These are phyloP conservation scores for Pterocles gutturalis DNA, from an alignment of 2,113 vertebrate genomes.

Conservation along the genomic window DNA sequence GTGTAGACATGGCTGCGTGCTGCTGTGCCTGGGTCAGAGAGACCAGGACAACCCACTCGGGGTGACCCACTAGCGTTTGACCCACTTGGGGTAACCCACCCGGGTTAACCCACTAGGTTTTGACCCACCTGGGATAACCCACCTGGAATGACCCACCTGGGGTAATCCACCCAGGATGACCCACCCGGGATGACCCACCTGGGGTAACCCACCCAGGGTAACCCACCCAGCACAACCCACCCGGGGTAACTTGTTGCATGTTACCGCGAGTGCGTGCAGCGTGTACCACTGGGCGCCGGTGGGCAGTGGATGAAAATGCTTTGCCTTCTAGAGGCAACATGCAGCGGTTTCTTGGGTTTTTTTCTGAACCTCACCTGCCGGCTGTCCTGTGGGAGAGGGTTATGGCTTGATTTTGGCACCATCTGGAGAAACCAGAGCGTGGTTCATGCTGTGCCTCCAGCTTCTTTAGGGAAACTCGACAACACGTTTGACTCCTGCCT, in stretches of 20 bases:
- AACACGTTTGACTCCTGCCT: background rate
- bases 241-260: accelerated
- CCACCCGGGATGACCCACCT: background rate
- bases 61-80: background rate
- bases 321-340: constrained; percentile 55
- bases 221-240: background rate
- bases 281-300: accelerated
- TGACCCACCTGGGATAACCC: background rate
- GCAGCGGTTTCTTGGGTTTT: background rate
- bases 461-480: background rate
- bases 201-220: background rate
- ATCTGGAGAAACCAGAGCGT: background rate
- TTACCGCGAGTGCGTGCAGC: accelerated
- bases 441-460: background rate
- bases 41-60: background rate
- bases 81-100: background rate
- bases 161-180: background rate
- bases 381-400: background rate
- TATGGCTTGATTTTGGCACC: background rate
- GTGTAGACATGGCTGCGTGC: accelerated
- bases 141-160: background rate
- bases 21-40: background rate
- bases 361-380: accelerated
- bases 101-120: background rate
- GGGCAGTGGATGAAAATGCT: background rate